A percentile compares a stretch with the other conserved stretches of the same genome.
These are phyloP conservation scores for Rhynchopsitta pachyrhyncha DNA, from an alignment of 2,113 vertebrate genomes.

Conservation along the genomic window DNA sequence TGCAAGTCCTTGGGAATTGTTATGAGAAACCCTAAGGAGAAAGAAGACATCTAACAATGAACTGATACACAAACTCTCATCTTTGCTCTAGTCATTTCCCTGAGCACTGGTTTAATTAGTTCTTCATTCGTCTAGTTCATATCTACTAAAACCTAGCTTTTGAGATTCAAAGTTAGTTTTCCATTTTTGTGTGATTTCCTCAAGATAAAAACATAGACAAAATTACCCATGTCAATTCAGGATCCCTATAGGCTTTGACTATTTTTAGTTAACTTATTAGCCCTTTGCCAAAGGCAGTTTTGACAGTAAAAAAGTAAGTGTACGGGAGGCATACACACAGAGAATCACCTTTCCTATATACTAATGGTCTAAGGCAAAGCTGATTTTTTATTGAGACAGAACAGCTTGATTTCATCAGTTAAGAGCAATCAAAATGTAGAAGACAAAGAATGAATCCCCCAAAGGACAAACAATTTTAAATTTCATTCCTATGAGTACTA, in stretches of 20 bases:
- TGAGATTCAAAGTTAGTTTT: not conserved
- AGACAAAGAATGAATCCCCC: not conserved
- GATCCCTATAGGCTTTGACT: not conserved
- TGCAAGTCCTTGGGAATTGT: not conserved
- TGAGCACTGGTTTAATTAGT: not conserved
- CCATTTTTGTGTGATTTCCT: not conserved
- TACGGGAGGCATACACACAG: not conserved
- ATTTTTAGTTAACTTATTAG: not conserved
- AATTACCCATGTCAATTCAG: not conserved
- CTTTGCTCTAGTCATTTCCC: not conserved
- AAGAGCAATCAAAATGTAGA: not conserved
- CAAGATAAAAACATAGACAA: not conserved
- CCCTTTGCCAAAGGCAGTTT: not conserved
- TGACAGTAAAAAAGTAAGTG: not conserved
- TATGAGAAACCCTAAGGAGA: not conserved
- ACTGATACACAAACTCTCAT: not conserved
- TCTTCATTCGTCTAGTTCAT: not conserved
- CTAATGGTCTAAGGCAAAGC: not conserved
- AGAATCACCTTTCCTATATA: not conserved
- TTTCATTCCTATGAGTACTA: not conserved
- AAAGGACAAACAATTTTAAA: not conserved
- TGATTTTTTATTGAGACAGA: not conserved
- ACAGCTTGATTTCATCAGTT: not conserved
- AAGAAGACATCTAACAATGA: not conserved
- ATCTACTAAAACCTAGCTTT: not conserved